Percentiles rank a stretch among this genome's conserved stretches.
Evolutionary conservation across 2,888 invertebrate genomes (phyloP).

Genomic region (Xestia c-nigrum): DNA sequence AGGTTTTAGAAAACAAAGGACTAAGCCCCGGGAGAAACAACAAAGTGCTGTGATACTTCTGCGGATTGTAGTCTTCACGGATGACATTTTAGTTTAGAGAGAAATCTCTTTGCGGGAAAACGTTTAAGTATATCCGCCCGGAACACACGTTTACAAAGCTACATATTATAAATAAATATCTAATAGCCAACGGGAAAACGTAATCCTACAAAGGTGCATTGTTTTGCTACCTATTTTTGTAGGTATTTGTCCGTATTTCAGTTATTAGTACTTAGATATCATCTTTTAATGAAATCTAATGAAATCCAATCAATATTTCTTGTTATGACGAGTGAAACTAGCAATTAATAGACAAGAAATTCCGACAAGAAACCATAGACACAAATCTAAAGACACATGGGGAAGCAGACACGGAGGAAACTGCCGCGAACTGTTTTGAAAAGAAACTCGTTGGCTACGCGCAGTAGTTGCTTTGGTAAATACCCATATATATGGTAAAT

Average conservation of each 20-base stretch:
- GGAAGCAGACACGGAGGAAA: not conserved
- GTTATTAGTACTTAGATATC: not conserved
- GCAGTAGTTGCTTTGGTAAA: not conserved
- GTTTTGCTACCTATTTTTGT: not conserved
- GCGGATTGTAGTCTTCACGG: slow-evolving; percentile 78
- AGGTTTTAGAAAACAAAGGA: slow-evolving; percentile 86
- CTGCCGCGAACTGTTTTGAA: not conserved
- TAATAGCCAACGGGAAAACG: slow-evolving; percentile 12
- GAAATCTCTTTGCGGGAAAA: slow-evolving; percentile 77
- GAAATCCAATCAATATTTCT: not conserved
- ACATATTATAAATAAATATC: slow-evolving; percentile 37
- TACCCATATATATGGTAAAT: no score
- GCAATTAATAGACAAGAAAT: not conserved
- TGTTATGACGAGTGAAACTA: not conserved
- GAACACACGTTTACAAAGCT: slow-evolving; percentile 42
- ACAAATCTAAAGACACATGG: not conserved
- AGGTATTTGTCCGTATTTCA: not conserved
- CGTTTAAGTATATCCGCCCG: slow-evolving; percentile 66
- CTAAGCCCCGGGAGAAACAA: slow-evolving; percentile 82
- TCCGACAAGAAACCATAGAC: not conserved
- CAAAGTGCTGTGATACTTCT: slow-evolving; percentile 85
- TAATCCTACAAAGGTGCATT: slow-evolving; percentile 6
- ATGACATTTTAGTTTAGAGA: slow-evolving; percentile 83
- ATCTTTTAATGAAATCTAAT: not conserved
- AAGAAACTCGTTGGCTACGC: not conserved